Base-by-base conservation (phyloP, 2,113 vertebrate species). In the Nothoprocta perdicaria region DNA sequence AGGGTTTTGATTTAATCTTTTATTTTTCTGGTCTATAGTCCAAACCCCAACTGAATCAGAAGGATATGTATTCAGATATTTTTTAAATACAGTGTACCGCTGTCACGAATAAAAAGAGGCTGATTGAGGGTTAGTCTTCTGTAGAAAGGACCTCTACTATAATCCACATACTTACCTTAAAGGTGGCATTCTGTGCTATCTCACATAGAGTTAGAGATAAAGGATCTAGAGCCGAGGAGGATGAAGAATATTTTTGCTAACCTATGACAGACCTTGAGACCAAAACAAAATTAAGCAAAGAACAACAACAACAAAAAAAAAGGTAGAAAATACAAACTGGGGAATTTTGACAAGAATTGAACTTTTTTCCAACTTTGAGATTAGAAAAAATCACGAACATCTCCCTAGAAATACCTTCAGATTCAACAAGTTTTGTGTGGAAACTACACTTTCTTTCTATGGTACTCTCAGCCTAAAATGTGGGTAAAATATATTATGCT, bases 191-290 rank as follows among this genome's bases (percentile, higher is more conserved):
- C 13, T 81, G 38, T 5, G 17, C 41, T 72, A 26, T 31, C 26
- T 68, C 15, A 38, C 0, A 6, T 19, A 83, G 41, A 50, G 0
- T 2, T 13, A 79, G 29, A 26, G 52, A 80, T 35, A 9, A 17
- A 33, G 4, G 62, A 1, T 61, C 29, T 74, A 26, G 5, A 80
- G 15, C 8, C 21, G 76, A 45, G 60, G 7, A 91, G 2, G 5
- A 72, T 35, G 9, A 76, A 29, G 75, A 90, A 68, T 69, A n/a
- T 21, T 76, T 90, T 89, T 85, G 24, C 4, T 71, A 31, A 61
- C 4, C 38, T 53, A 22, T 17, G 12, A 38, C 45, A 61, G 55
- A 4, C 45, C 69, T 63, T 72, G n/a, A 90, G 8, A 58, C 52
- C 3, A 72, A 75, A 57, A 55, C 31, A 41, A 81, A 86, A 53